phyloP scores from a whole-genome alignment of 2,888 invertebrate species.

The Priocnemis perturbator region DNA sequence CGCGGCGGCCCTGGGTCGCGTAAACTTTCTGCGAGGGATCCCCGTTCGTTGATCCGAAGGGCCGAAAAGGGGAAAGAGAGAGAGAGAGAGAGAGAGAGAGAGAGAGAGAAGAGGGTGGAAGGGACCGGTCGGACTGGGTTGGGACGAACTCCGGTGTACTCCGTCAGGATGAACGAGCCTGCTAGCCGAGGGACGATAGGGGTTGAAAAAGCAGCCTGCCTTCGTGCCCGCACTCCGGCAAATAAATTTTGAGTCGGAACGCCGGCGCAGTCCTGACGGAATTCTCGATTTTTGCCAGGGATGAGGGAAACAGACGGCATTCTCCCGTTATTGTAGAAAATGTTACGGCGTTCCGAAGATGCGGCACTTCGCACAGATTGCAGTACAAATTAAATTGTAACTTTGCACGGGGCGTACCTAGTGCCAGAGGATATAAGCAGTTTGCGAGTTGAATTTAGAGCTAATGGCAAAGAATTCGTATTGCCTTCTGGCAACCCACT shows the following conservation, averaged over 20 bases:
- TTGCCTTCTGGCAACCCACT: no score
- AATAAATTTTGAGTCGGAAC: constrained; percentile 43
- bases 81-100: constrained; percentile 34
- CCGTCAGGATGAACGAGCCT: constrained; percentile 39
- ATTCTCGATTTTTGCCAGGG: constrained; percentile 22
- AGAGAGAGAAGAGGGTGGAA: neutral
- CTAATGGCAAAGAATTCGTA: no score
- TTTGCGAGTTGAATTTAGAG: no score
- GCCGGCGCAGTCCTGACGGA: constrained; percentile 25
- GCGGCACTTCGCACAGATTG: neutral
- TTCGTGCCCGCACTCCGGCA: constrained; percentile 48
- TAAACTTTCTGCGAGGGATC: constrained; percentile 63
- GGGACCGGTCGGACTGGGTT: no score
- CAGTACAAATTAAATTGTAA: no score
- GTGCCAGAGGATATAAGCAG: no score
- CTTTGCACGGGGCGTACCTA: no score
- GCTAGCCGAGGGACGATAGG: constrained; percentile 40
- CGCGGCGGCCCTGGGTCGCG: constrained; percentile 53
- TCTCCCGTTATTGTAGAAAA: neutral
- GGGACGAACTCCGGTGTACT: constrained; percentile 41
- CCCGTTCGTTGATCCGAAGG: constrained; percentile 39
- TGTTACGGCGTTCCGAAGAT: neutral
- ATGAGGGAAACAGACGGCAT: neutral
- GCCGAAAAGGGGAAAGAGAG: constrained; percentile 12
- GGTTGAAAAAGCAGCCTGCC: constrained; percentile 44